phyloP scores from a whole-genome alignment of 1,140 invertebrate species.

The Drosophila yakuba region DNA sequence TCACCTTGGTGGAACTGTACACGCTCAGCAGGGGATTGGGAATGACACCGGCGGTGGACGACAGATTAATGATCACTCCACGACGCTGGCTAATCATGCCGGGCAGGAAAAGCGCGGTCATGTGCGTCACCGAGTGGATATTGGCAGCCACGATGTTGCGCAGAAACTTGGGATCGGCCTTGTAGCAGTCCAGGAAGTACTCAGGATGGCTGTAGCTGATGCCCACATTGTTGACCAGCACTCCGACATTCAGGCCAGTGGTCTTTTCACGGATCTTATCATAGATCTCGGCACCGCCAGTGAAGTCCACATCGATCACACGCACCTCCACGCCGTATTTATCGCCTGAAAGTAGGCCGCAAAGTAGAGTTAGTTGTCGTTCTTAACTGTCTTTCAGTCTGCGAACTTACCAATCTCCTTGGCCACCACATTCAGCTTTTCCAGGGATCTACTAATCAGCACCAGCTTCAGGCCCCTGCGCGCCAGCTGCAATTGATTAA shows the following conservation, averaged over 20 bases:
- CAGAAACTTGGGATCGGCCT: slow-evolving; percentile 86
- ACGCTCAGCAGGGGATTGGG: slow-evolving; percentile 94
- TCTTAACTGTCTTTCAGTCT: not conserved
- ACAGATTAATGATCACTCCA: slow-evolving; percentile 96
- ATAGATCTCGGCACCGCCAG: slow-evolving; percentile 90
- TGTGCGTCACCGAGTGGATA: slow-evolving; percentile 90
- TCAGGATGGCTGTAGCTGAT: slow-evolving; percentile 95
- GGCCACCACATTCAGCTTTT: slow-evolving; percentile 93
- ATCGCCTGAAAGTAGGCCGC: slow-evolving; percentile 86
- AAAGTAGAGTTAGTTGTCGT: not conserved
- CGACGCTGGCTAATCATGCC: slow-evolving; percentile 93
- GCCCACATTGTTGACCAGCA: slow-evolving; percentile 98
- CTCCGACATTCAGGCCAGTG: slow-evolving; percentile 93
- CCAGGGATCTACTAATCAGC: slow-evolving; percentile 93
- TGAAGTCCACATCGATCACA: slow-evolving; percentile 94
- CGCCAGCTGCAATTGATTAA: slow-evolving; percentile 87
- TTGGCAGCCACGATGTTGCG: slow-evolving; percentile 90
- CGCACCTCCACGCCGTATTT: slow-evolving; percentile 92
- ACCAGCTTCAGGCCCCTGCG: slow-evolving; percentile 93
- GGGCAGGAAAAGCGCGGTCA: slow-evolving; percentile 94
- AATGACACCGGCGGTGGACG: slow-evolving; percentile 92
- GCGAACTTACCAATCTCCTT: slow-evolving; percentile 88
- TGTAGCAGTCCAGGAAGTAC: slow-evolving; percentile 90
- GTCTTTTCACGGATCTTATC: slow-evolving; percentile 91
- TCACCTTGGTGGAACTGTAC: slow-evolving; percentile 95